These are phyloP conservation scores for Prionace glauca DNA, from an alignment of 2,797 vertebrate species.

Conservation along the genomic window DNA sequence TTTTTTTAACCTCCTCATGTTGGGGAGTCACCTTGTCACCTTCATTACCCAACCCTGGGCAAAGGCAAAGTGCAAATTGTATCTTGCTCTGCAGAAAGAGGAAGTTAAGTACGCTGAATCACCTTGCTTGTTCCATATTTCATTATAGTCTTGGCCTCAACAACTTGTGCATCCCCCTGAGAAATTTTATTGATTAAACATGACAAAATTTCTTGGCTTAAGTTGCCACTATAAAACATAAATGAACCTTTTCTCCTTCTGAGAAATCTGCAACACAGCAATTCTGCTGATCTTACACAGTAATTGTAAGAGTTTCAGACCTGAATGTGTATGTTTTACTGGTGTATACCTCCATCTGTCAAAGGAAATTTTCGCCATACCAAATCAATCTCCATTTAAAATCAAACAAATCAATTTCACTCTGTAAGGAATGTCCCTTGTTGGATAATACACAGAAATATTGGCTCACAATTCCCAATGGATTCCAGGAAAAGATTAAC, in stretches of 20 bases:
- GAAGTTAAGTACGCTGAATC: background rate
- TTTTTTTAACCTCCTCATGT: background rate
- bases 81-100: background rate
- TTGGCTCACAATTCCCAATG: background rate
- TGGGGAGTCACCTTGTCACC: background rate
- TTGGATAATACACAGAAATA: background rate
- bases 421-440: background rate
- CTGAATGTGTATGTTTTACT: background rate
- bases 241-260: background rate
- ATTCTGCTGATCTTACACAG: background rate
- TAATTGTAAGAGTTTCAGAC: background rate
- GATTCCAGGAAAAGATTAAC: background rate
- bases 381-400: background rate
- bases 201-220: background rate
- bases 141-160: background rate
- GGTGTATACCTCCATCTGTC: background rate
- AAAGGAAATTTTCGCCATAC: background rate
- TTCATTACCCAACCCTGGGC: background rate
- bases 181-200: background rate
- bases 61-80: background rate
- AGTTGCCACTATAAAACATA: conserved; percentile 2
- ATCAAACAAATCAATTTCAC: background rate
- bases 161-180: background rate
- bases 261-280: background rate
- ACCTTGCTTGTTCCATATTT: background rate